A percentile compares a stretch with the other conserved stretches of the same genome.
Evolutionary conservation across 2,113 vertebrate genomes (phyloP).

Genomic region (Phyllostomus hastatus): DNA sequence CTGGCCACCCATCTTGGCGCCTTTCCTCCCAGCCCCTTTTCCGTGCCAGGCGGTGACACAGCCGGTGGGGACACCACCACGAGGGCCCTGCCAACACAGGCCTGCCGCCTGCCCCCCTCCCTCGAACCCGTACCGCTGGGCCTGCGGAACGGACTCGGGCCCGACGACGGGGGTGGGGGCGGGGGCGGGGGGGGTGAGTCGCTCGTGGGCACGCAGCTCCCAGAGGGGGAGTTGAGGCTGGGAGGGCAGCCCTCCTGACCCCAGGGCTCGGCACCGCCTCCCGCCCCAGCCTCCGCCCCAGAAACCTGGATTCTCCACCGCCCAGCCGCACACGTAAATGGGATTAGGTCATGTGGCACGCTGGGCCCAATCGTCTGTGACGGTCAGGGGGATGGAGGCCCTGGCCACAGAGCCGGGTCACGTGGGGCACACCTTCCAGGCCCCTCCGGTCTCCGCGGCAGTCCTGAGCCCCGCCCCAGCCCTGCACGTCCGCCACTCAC

Average conservation of each 20-base stretch:
- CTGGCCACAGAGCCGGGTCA: too few relatives aligned
- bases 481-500: neutral
- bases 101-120: neutral
- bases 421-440: fast-evolving
- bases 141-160: neutral
- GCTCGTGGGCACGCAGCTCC: fast-evolving
- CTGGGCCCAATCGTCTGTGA: neutral
- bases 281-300: neutral
- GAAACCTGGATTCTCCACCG: neutral
- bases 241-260: neutral
- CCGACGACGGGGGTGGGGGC: neutral
- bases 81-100: neutral
- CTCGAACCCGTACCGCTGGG: fast-evolving
- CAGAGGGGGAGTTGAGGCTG: neutral
- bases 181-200: neutral
- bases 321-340: neutral
- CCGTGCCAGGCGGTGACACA: neutral
- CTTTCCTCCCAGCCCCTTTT: fast-evolving
- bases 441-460: neutral
- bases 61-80: fast-evolving
- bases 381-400: neutral
- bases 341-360: too few relatives aligned
- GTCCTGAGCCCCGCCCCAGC: fast-evolving
- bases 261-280: too few relatives aligned
- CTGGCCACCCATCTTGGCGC: fast-evolving